Evolutionary conservation across 2,888 invertebrate genomes (phyloP).

Genomic region (Epistrophe grossulariae): DNA sequence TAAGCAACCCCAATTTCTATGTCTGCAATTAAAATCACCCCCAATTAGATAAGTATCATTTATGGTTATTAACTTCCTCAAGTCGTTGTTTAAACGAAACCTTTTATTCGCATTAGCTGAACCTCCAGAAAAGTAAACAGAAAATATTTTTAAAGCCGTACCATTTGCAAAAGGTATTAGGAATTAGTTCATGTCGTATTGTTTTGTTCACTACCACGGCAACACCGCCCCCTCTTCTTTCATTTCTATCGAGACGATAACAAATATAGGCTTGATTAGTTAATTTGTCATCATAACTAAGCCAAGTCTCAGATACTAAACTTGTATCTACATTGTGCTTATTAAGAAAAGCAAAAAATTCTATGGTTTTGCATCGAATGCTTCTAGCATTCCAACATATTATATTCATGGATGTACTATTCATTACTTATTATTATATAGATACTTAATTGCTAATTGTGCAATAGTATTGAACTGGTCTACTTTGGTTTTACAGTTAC

Average conservation of each 20-base stretch:
- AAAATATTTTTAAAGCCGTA: no score
- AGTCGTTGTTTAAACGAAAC: no score
- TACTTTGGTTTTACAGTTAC: background rate
- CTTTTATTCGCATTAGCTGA: no score
- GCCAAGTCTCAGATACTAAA: background rate
- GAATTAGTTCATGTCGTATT: no score
- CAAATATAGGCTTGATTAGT: background rate
- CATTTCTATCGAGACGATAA: background rate
- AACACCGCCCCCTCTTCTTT: background rate
- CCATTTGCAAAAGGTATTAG: no score
- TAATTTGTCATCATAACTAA: background rate
- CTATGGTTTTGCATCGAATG: background rate
- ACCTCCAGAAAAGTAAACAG: no score
- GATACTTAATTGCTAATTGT: background rate
- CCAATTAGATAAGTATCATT: no score
- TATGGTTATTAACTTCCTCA: no score
- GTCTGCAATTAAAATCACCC: no score
- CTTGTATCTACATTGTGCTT: background rate
- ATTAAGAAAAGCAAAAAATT: slow-evolving; percentile 7
- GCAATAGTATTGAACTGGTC: background rate
- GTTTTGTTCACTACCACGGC: no score
- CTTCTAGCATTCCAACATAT: slow-evolving; percentile 8
- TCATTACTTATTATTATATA: slow-evolving; percentile 8
- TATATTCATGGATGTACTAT: background rate
- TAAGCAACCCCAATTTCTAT: no score